Evolutionary conservation across 2,888 invertebrate species (phyloP).

Genomic region (Drosophila borborema): DNA sequence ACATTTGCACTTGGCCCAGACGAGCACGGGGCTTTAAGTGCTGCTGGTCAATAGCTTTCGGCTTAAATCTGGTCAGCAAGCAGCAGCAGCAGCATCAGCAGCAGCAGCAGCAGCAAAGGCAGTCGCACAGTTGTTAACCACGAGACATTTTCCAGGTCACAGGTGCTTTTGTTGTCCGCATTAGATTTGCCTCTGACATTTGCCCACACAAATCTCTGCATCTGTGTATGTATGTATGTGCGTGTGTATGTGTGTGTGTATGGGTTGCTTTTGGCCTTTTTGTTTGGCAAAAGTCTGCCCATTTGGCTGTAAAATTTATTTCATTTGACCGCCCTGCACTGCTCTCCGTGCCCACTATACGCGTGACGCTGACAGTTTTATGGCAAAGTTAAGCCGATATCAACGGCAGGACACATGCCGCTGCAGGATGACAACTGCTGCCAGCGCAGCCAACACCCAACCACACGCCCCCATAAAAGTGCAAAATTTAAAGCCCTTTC

Average conservation of each 20-base stretch:
- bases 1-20: constrained; percentile 59
- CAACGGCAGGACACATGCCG: constrained; percentile 77
- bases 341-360: constrained; percentile 57
- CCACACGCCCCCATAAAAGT: constrained; percentile 58
- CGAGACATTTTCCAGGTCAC: constrained; percentile 75
- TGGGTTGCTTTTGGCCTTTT: constrained; percentile 49
- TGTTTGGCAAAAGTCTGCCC: constrained; percentile 63
- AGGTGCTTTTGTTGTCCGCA: constrained; percentile 79
- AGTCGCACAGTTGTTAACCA: constrained; percentile 1
- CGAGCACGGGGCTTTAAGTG: constrained; percentile 61
- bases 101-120: not conserved
- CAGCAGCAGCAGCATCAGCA: not conserved
- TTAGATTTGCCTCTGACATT: constrained; percentile 70
- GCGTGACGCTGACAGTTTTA: constrained; percentile 79
- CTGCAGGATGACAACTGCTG: constrained; percentile 34
- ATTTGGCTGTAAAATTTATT: constrained; percentile 80
- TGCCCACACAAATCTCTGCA: constrained; percentile 63
- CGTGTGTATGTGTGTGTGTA: not conserved
- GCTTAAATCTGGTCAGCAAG: constrained; percentile 37
- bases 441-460: constrained; percentile 5
- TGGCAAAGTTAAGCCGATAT: constrained; percentile 81
- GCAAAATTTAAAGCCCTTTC: constrained; percentile 77
- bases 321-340: constrained; percentile 63
- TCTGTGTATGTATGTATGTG: not conserved
- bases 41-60: constrained; percentile 25